phyloP scores from a whole-genome alignment of 1,140 invertebrate genomes.

The Drosophila orosa region DNA sequence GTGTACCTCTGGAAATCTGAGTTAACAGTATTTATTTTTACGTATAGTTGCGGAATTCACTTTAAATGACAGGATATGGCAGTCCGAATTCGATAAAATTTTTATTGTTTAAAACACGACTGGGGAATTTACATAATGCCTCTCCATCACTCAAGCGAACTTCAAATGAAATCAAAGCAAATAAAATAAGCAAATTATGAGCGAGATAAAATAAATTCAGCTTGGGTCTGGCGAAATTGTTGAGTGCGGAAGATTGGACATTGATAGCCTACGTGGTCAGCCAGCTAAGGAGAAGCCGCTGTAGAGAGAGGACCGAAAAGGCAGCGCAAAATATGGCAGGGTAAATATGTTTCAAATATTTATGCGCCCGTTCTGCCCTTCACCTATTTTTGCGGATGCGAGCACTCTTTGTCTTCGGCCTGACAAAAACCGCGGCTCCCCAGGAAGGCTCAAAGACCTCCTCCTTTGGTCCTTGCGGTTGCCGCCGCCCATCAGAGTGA shows the following conservation, averaged over 20 bases:
- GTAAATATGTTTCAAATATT: slow-evolving; percentile 76
- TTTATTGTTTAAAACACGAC: neutral
- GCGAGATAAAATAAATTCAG: slow-evolving; percentile 63
- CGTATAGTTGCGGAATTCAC: neutral
- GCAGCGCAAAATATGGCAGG: slow-evolving; percentile 35
- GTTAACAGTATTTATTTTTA: neutral
- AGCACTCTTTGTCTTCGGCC: slow-evolving; percentile 58
- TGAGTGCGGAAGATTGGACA: slow-evolving; percentile 61
- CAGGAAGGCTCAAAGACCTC: neutral
- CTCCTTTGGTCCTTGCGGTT: slow-evolving; percentile 18
- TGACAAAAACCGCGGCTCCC: slow-evolving; percentile 56
- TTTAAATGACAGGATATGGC: neutral
- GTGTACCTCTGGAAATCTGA: neutral
- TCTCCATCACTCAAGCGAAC: slow-evolving; percentile 5
- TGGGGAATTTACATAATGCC: neutral
- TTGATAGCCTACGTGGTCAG: slow-evolving; percentile 74
- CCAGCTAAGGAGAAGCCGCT: slow-evolving; percentile 25
- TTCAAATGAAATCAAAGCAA: slow-evolving; percentile 56
- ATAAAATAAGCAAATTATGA: slow-evolving; percentile 73
- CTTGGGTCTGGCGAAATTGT: slow-evolving; percentile 41
- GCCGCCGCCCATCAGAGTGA: slow-evolving; percentile 7
- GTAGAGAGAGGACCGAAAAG: neutral
- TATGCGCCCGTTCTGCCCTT: slow-evolving; percentile 48
- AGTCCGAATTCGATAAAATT: neutral
- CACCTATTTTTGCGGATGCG: slow-evolving; percentile 67